A percentile compares a stretch with the other conserved stretches of the same genome.
Evolutionary conservation across 2,797 vertebrate genomes (phyloP).

Genomic region (Rhabdomys pumilio): DNA sequence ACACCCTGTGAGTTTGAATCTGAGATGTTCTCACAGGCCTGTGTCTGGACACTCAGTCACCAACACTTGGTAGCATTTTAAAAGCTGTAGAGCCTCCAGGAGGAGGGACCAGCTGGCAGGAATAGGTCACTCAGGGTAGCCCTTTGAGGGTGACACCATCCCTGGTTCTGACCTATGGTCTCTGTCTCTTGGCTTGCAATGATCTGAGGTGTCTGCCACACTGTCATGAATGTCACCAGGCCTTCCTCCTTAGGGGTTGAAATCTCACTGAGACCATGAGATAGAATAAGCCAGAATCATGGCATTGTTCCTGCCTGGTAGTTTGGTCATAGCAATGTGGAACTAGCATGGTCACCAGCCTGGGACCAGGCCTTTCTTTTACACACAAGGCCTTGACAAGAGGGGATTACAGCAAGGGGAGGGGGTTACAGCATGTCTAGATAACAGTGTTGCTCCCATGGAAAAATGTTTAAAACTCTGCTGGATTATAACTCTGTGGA

Average conservation of each 20-base stretch:
- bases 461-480: neutral
- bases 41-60: neutral
- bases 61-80: neutral
- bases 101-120: no score
- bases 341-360: neutral
- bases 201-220: neutral
- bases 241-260: neutral
- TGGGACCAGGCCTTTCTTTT: neutral
- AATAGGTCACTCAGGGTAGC: neutral
- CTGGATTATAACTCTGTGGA: neutral
- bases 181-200: neutral
- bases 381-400: neutral
- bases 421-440: neutral
- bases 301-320: no score
- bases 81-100: neutral
- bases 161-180: neutral
- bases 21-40: neutral
- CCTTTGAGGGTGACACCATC: neutral
- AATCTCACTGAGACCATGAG: neutral
- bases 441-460: neutral
- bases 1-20: neutral
- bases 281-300: neutral
- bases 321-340: neutral
- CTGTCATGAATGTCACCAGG: neutral
- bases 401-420: neutral